Percentiles rank a stretch among this genome's conserved stretches.
Evolutionary conservation across 2,797 vertebrate genomes (phyloP).

Genomic region (Poeciliopsis gracilis): DNA sequence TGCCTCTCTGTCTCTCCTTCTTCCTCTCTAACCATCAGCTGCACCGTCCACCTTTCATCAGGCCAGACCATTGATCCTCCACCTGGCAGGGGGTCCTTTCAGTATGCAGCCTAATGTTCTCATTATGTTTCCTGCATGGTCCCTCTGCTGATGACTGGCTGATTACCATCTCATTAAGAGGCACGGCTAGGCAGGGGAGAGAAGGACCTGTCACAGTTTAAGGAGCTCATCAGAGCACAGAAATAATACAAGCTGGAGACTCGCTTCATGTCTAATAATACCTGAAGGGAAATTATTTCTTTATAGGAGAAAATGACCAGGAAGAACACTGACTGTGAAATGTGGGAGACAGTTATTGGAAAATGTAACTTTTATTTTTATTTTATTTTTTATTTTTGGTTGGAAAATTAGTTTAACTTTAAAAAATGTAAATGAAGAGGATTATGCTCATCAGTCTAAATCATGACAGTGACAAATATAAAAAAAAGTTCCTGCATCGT

Average conservation of each 20-base stretch:
- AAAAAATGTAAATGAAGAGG: slow-evolving; percentile 12
- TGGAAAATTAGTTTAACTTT: slow-evolving; percentile 1
- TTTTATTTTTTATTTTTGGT: too few relatives aligned
- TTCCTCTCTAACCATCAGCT: slow-evolving; percentile 63
- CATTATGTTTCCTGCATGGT: slow-evolving; percentile 79
- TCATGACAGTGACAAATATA: not conserved
- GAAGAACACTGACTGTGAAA: slow-evolving; percentile 23
- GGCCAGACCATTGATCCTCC: slow-evolving; percentile 75
- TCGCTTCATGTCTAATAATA: slow-evolving; percentile 60
- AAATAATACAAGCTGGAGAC: slow-evolving; percentile 70
- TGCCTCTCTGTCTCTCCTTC: slow-evolving; percentile 30
- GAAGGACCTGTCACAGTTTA: slow-evolving; percentile 79
- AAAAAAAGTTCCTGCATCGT: not conserved
- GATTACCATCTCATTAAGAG: slow-evolving; percentile 84
- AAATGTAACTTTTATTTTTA: slow-evolving; percentile 11
- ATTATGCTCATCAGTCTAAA: not conserved
- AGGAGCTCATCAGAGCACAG: slow-evolving; percentile 74
- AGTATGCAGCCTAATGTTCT: slow-evolving; percentile 79
- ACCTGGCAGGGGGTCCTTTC: slow-evolving; percentile 70
- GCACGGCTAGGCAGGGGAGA: slow-evolving; percentile 74
- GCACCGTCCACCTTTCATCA: slow-evolving; percentile 78
- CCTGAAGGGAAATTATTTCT: slow-evolving; percentile 62
- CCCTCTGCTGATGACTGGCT: slow-evolving; percentile 74
- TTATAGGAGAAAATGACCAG: slow-evolving; percentile 46
- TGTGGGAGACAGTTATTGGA: slow-evolving; percentile 18